Evolutionary conservation across 2,888 invertebrate genomes (phyloP), one percentile per base, ranked within the genome.

Genomic region (Patella pellucida): DNA sequence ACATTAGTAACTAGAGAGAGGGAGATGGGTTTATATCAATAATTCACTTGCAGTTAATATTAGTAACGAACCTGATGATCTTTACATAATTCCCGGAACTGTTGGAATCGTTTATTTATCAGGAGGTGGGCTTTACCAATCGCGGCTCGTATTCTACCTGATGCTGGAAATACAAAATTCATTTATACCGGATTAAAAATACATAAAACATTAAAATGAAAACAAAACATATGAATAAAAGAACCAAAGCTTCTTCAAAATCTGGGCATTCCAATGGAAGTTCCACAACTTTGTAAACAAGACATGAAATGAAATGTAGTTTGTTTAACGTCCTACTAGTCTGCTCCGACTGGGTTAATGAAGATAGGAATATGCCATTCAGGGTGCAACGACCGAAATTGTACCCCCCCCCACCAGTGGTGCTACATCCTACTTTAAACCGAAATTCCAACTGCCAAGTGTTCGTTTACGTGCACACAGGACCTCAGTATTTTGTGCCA

Each of bases 31-130:
- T n/a, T n/a, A n/a, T n/a, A n/a, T n/a, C n/a, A n/a, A n/a, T n/a
- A n/a, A n/a, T n/a, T n/a, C n/a, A n/a, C n/a, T n/a, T n/a, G n/a
- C n/a, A n/a, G n/a, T n/a, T 41, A 41, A 7, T 41, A 41, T 41
- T 7, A 41, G 41, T 23, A 74, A 90, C 93, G 92, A 89, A 94
- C 94, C 87, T 94, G 92, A 89, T 94, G 94, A 84, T 93, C 93
- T 71, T 93, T 92, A 88, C 94, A 93, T 69, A 95, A 91, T 67
- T 96, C 97, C 93, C 95, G 94, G 91, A 98, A 98, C 91, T 98
- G 98, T 91, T 96, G 95, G 94, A 98, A 96, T 91, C 98, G 98
- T 92, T 98, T 96, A 16, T 95, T 94, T 51, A 96, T 95, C 81
- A 98, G 92, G 52, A 98, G 92, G 81, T 96, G 94, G 11, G 97